phyloP scores from a whole-genome alignment of 2,888 invertebrate genomes.

The Eristalis pertinax region DNA sequence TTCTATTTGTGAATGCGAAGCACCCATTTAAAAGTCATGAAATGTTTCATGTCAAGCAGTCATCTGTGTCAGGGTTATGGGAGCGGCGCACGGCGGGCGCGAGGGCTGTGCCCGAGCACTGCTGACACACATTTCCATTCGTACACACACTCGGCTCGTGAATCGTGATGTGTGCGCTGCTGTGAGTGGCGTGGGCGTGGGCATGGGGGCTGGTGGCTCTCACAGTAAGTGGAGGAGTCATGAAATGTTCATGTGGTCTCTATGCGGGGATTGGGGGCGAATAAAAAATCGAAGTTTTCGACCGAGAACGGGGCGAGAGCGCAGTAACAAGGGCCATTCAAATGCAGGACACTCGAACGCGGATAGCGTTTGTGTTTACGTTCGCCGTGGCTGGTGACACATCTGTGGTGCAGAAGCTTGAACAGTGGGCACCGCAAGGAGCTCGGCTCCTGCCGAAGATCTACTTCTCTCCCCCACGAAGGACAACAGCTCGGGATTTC shows the following conservation, averaged over 20 bases:
- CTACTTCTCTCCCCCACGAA: too few species aligned
- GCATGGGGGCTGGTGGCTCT: background rate
- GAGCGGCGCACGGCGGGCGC: background rate
- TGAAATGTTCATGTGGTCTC: background rate
- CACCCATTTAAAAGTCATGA: conserved; percentile 66
- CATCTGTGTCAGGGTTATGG: conserved; percentile 68
- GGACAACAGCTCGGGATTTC: background rate
- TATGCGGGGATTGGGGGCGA: background rate
- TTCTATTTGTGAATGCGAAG: conserved; percentile 54
- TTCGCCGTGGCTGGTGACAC: too few species aligned
- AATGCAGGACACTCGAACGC: background rate
- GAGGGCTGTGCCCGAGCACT: background rate
- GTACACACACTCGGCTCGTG: background rate
- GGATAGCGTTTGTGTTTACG: background rate
- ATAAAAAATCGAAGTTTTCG: background rate
- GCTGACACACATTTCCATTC: conserved; percentile 33
- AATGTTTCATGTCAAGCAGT: conserved; percentile 70
- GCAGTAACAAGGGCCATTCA: background rate
- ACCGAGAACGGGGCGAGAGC: background rate
- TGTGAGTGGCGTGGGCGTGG: background rate
- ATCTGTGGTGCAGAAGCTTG: background rate
- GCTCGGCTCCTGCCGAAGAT: too few species aligned
- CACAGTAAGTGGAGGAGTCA: background rate
- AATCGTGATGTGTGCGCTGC: background rate
- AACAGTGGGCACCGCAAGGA: too few species aligned